phyloP scores from a whole-genome alignment of 2,888 invertebrate genomes.

The Conchocele bisecta region DNA sequence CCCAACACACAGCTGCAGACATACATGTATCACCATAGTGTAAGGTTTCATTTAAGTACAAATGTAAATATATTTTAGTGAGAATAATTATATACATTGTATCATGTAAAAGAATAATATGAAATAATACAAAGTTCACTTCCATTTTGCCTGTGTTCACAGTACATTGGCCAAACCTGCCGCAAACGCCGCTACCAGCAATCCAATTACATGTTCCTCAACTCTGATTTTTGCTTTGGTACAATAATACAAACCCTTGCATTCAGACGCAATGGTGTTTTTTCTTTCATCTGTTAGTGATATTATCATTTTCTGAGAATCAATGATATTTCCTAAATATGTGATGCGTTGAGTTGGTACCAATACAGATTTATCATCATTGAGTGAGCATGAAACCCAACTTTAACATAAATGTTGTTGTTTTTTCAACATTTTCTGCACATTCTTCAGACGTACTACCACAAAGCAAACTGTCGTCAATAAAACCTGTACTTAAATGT shows the following conservation, averaged over 20 bases:
- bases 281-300: slow-evolving; percentile 8
- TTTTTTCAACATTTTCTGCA: not conserved
- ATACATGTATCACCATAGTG: no score
- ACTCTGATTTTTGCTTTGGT: slow-evolving; percentile 2
- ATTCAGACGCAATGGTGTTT: not conserved
- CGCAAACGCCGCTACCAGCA: slow-evolving; percentile 26
- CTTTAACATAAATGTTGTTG: not conserved
- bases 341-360: slow-evolving; percentile 9
- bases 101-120: no score
- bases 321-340: slow-evolving; percentile 35
- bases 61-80: no score
- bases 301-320: slow-evolving; percentile 31
- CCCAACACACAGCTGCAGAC: no score
- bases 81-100: no score
- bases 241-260: slow-evolving; percentile 8
- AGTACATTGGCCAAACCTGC: no score
- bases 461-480: slow-evolving; percentile 4
- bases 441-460: slow-evolving; percentile 2
- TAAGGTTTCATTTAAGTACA: no score
- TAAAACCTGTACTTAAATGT: not conserved
- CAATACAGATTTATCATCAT: not conserved
- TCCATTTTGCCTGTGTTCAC: no score
- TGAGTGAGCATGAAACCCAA: not conserved
- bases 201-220: slow-evolving; percentile 24
- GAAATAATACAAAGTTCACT: no score